A percentile compares a stretch with the other conserved stretches of the same genome.
These are phyloP conservation scores for Actinia equina DNA, from an alignment of 64 coral and sea anemone species.

Conservation along the genomic window DNA sequence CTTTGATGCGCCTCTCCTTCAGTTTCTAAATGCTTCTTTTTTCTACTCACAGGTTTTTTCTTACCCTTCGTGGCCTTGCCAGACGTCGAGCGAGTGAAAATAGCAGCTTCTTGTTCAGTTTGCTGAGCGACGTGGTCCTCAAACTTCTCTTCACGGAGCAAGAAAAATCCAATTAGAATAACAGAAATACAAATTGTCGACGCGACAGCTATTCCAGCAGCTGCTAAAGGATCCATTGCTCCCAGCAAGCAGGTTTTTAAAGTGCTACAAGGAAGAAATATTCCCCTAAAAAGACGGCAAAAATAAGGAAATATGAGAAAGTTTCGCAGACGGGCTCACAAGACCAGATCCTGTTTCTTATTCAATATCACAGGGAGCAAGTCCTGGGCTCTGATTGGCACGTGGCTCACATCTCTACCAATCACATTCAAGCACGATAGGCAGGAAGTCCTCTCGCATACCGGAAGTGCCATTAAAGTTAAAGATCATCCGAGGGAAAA, in stretches of 20 bases:
- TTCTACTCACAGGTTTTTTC: conserved; percentile 18
- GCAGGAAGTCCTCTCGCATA: conserved; percentile 7
- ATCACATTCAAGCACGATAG: conserved; percentile 27
- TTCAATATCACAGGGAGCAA: conserved; percentile 10
- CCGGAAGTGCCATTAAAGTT: conserved; percentile 22
- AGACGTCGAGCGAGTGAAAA: conserved; percentile 26
- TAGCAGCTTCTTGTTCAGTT: conserved; percentile 36
- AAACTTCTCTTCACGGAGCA: conserved; percentile 49
- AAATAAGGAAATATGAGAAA: neutral
- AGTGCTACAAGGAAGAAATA: neutral
- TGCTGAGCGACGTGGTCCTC: conserved; percentile 55
- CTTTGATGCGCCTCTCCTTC: conserved; percentile 27
- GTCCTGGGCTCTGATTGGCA: conserved; percentile 34
- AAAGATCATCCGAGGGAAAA: neutral
- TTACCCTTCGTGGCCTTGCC: conserved; percentile 26
- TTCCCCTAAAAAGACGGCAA: conserved; percentile 6
- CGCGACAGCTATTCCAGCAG: conserved; percentile 32
- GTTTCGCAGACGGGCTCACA: no score
- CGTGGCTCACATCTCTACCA: conserved; percentile 13
- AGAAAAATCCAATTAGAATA: conserved; percentile 40
- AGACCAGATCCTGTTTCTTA: conserved; percentile 5
- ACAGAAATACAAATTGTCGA: conserved; percentile 35
- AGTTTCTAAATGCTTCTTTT: conserved; percentile 54
- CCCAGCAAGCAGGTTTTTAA: neutral
- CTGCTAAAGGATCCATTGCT: conserved; percentile 46